Conservation (phyloP, 1,140 invertebrate genomes). For the Orius laevigatus region DNA sequence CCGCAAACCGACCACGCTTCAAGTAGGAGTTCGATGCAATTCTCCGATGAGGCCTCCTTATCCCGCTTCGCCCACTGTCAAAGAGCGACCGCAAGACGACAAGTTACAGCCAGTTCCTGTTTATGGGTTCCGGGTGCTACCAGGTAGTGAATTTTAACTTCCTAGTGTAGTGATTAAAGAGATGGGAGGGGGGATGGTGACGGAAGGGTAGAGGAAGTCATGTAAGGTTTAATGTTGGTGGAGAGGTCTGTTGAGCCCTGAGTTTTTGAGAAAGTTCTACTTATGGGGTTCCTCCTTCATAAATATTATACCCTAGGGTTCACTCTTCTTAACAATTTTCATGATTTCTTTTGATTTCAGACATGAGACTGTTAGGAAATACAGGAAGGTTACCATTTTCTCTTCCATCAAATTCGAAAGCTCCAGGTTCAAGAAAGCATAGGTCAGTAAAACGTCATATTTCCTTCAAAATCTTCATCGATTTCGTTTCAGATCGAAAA, state of each 20-base stretch:
- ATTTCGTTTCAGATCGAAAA: not conserved
- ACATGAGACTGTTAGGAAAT: constrained; percentile 11
- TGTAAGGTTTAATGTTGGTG: not conserved
- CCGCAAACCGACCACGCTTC: constrained; percentile 18
- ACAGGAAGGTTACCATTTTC: constrained; percentile 12
- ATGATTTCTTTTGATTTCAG: constrained; percentile 3
- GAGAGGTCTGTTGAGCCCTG: not conserved
- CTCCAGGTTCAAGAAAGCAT: constrained; percentile 9
- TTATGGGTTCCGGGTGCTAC: constrained; percentile 15
- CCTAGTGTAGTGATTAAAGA: not conserved
- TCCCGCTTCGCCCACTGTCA: constrained; percentile 14
- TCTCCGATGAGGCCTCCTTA: constrained; percentile 7
- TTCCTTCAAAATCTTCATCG: not conserved
- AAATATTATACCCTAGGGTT: not conserved
- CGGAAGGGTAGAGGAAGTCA: not conserved
- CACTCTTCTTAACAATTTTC: not conserved
- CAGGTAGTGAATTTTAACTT: constrained; percentile 8
- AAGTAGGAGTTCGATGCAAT: constrained; percentile 21
- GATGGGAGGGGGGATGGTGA: not conserved
- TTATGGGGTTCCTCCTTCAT: not conserved
- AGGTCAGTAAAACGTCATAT: not conserved
- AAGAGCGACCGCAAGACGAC: constrained; percentile 12
- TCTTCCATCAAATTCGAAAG: constrained; percentile 6
- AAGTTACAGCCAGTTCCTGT: constrained; percentile 13
- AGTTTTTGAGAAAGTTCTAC: not conserved